Evolutionary conservation across 2,888 invertebrate species (phyloP), one percentile per base, ranked within the genome.

Genomic region (Diadegma fenestrale): DNA sequence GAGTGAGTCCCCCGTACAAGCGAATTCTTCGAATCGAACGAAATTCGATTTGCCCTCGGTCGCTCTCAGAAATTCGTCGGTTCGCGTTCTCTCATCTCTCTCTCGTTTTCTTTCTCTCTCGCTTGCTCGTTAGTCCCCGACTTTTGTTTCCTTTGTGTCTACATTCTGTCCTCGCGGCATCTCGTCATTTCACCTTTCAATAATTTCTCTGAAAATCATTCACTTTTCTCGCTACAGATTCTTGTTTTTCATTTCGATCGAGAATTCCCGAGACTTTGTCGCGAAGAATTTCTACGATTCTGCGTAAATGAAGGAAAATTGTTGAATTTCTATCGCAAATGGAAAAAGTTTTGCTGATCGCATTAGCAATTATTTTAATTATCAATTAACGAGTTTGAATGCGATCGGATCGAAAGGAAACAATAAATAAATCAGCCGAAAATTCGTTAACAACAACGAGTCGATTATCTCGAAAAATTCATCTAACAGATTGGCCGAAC

Each of bases 1-100:
- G 68, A 76, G 45, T 51, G 63, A 69, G 81, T 58, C 58, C 45
- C 54, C 41, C 17, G 72, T 71, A 63, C 43, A 58, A 80, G 71
- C 72, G 69, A 83, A 69, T 87, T 86, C 84, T 73, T 82, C 80
- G 86, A 84, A 87, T 82, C 77, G 79, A 81, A 78, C 80, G 77
- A 86, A 87, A 86, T 84, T 82, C 84, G 80, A 75, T 54, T 80
- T 77, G 80, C 58, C 71, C 80, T 63, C 73, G 66, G 63, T 51
- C 68, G n/a, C 61, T 61, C 41, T 45, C 51, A 75, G 77, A 81
- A 78, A 69, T 84, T 63, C 68, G 78, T 78, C 45, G 76, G 75
- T 78, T 63, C 10, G 33, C 61, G 58, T 30, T 43, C 75, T 22
- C 64, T 69, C 58, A 45, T 76, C 66, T 73, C 61, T 72, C 61